phyloP scores from a whole-genome alignment of 2,113 vertebrate species.

The Acanthochromis polyacanthus region DNA sequence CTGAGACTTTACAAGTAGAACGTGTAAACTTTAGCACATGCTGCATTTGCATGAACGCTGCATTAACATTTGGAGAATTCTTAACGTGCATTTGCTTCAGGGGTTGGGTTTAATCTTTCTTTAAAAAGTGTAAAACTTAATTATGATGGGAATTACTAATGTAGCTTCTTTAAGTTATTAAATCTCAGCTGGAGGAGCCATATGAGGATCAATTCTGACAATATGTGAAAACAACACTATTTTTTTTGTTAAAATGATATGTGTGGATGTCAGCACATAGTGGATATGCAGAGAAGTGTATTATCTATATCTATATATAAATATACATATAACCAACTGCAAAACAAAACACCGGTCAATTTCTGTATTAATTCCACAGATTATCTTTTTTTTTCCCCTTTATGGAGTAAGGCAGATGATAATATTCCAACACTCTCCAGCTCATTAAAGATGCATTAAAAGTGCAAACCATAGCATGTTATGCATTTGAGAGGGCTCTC shows the following conservation, averaged over 20 bases:
- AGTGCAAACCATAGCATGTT: constrained; percentile 31
- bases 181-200: neutral
- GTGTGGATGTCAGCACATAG: neutral
- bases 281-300: neutral
- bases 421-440: constrained; percentile 9
- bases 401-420: constrained; percentile 18
- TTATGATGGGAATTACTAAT: neutral
- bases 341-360: neutral
- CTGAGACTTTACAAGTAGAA: neutral
- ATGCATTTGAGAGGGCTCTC: constrained; percentile 3
- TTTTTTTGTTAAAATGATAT: too few species aligned
- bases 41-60: neutral
- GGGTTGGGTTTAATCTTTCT: neutral
- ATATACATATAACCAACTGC: neutral
- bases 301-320: neutral
- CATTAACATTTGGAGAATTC: neutral
- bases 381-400: constrained; percentile 23
- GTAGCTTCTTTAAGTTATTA: neutral
- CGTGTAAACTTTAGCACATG: too few species aligned
- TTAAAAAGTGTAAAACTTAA: neutral
- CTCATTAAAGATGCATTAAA: constrained; percentile 38
- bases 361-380: constrained; percentile 8
- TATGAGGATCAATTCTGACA: neutral
- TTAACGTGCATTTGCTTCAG: neutral
- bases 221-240: neutral